Evolutionary conservation across 2,113 vertebrate genomes (phyloP), one percentile per base, ranked within the genome.

Genomic region (Onychostruthus taczanowskii): DNA sequence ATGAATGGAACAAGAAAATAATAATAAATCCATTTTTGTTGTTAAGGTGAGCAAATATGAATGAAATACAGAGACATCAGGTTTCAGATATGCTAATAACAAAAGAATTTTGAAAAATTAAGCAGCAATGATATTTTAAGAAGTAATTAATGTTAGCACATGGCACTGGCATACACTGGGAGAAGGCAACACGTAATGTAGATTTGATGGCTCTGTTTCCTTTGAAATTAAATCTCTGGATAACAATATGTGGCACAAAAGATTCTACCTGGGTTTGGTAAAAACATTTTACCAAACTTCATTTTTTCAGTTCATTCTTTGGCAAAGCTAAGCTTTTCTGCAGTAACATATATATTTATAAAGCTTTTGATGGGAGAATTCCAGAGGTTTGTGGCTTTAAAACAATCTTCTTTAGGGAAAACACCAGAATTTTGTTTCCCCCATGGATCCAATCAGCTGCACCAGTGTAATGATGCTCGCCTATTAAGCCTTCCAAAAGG

Each of bases 391-490:
- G 1, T 50, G 18, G 16, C 10, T 75, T 17, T 78, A 35, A 82
- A 94, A 30, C 16, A 35, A 66, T 20, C 7, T 47, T 61, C 16
- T 58, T 58, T 9, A 59, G 27, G 21, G 43, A 67, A 75, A 82
- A 81, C 19, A 67, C 1, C 5, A 8, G 11, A 31, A 30, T 76
- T 52, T 17, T 68, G 1, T 64, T 89, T 86, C 10, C 2, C 13
- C 9, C 35, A 11, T 64, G 31, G 73, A 87, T 82, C 19, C 24
- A 84, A 68, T 31, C 39, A 78, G 23, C 16, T 70, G 23, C 55
- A 46, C 30, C 14, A 35, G 26, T 0, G 0, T 37, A 44, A 68
- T 18, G 13, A 1, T 8, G 3, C 16, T 84, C 66, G 61, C 11
- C 33, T 63, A 58, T 18, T 33, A 53, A 94, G 20, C 2, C 14